phyloP scores from a whole-genome alignment of 2,797 vertebrate species.

The Cottoperca gobio region DNA sequence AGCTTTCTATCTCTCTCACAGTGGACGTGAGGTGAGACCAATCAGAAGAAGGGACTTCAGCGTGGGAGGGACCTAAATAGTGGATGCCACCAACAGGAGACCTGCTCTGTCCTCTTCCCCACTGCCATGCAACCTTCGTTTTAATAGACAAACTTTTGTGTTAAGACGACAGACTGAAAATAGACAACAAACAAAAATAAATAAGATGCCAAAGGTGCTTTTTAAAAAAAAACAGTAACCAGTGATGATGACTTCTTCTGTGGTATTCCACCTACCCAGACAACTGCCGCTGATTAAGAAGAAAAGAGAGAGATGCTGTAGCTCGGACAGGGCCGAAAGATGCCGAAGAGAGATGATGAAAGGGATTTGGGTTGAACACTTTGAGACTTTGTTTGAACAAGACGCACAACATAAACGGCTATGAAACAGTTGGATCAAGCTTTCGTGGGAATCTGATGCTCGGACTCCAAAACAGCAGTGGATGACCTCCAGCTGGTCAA shows the following conservation, averaged over 20 bases:
- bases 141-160: conserved; percentile 60
- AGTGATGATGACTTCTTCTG: conserved; percentile 85
- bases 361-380: conserved; percentile 80
- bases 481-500: conserved; percentile 50
- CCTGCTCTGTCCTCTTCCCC: conserved; percentile 82
- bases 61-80: conserved; percentile 83
- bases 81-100: conserved; percentile 79
- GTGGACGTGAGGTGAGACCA: conserved; percentile 97
- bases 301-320: conserved; percentile 43
- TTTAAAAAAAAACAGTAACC: conserved; percentile 78
- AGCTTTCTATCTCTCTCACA: conserved; percentile 51
- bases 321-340: conserved; percentile 59
- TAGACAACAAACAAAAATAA: conserved; percentile 62
- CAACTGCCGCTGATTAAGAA: conserved; percentile 65
- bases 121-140: conserved; percentile 57
- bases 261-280: conserved; percentile 80
- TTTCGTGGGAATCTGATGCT: conserved; percentile 51
- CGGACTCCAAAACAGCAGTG: conserved; percentile 39
- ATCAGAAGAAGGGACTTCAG: conserved; percentile 84
- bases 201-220: conserved; percentile 90
- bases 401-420: conserved; percentile 68
- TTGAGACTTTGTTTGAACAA: conserved; percentile 79
- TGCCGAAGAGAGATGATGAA: conserved; percentile 85
- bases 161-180: conserved; percentile 82
- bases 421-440: conserved; percentile 50